Conservation (phyloP, 2,113 vertebrate species). For the Equus przewalskii region DNA sequence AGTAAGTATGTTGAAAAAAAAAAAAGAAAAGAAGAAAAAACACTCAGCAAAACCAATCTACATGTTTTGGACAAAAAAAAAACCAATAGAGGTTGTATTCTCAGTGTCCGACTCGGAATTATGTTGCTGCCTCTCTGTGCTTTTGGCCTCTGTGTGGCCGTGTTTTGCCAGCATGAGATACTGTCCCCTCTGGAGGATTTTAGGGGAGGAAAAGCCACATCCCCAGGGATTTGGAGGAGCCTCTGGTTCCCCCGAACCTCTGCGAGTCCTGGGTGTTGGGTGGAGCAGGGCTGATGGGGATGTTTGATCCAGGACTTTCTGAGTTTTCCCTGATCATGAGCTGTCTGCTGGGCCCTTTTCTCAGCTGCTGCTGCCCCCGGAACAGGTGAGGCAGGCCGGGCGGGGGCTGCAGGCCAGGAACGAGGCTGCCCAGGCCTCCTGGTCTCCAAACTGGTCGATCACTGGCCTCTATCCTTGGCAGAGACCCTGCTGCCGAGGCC, state of each 20-base stretch:
- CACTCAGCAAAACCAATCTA: conserved; percentile 77
- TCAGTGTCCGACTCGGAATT: conserved; percentile 86
- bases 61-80: conserved; percentile 84
- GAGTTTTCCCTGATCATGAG: neutral
- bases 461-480: conserved; percentile 39
- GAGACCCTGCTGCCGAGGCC: conserved; percentile 22
- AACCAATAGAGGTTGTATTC: conserved; percentile 77
- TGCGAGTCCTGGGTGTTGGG: neutral
- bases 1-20: conserved; percentile 88
- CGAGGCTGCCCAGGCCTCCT: neutral
- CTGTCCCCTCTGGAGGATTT: conserved; percentile 84
- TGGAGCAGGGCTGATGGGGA: conserved; percentile 37
- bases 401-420: neutral
- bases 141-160: conserved; percentile 75
- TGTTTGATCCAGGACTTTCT: conserved; percentile 21
- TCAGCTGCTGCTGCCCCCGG: neutral
- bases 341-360: neutral
- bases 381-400: neutral
- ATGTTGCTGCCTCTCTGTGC: conserved; percentile 87
- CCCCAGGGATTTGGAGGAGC: conserved; percentile 51
- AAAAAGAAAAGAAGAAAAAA: conserved; percentile 74
- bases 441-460: neutral
- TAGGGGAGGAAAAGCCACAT: conserved; percentile 81
- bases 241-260: neutral
- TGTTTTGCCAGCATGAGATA: conserved; percentile 85